Base-by-base conservation (phyloP, 35 echinoderm and acorn worm genomes). In the Apostichopus californicus region DNA sequence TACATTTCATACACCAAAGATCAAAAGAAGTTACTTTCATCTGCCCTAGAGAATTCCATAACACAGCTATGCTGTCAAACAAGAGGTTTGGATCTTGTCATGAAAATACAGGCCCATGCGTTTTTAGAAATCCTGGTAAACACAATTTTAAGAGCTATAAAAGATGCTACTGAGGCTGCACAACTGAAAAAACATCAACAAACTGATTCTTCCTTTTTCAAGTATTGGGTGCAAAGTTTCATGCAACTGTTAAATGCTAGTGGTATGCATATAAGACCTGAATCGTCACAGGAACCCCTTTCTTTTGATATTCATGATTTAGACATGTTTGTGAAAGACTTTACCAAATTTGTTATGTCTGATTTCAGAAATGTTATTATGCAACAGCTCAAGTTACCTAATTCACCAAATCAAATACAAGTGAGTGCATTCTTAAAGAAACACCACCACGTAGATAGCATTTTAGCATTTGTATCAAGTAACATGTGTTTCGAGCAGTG, bases 1-100 rank as follows among this genome's bases (percentile, higher is more conserved):
- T 80, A 80, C 78, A 80, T 46, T 46, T 6, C 78, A 80, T 80
- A 28, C 78, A 80, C 78, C 6, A 46, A 80, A 80, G 26, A 80
- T 46, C 20, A 80, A 24, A 80, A 0, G n/a, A 80, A 0, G 5
- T 10, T 26, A 1, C 55, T 80, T 24, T 80, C 26, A 28, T 46
- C 23, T 26, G 15, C 20, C 1, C 28, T 80, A 28, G 23, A 80
- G 26, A 80, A 21, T 28, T 18, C 0, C 10, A 21, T 73, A 73
- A 73, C 71, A 73, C 24, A 18, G 5, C 2, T 4, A 3, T 73
- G 71, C 17, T 73, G 71, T 18, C 13, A 73, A 21, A 21, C 24
- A 6, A 73, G 7, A 21, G 71, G 20, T 6, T 6, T 6, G 3
- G n/a, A 73, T n/a, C 71, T n/a, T n/a, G n/a, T n/a, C n/a, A n/a